These are phyloP conservation scores for Fragum fragum DNA, from an alignment of 2,888 invertebrate species.

Conservation along the genomic window DNA sequence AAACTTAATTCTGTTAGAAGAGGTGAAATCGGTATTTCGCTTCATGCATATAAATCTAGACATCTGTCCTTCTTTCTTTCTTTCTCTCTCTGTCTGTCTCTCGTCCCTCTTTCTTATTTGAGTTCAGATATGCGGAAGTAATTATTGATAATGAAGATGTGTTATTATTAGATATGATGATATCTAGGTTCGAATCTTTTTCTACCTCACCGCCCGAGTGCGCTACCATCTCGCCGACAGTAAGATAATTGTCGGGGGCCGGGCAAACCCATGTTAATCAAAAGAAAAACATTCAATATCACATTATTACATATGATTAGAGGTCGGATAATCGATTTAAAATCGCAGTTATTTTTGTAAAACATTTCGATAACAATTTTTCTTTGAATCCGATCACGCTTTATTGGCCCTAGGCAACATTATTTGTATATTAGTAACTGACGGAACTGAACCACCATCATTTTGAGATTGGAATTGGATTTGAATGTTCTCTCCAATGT, in stretches of 20 bases:
- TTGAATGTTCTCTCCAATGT: no score
- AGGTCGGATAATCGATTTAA: neutral
- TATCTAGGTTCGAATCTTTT: slow-evolving; percentile 24
- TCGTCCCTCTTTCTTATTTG: no score
- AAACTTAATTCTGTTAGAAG: neutral
- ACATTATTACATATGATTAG: slow-evolving; percentile 26
- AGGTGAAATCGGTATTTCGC: no score
- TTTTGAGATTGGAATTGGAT: no score
- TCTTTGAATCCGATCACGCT: slow-evolving; percentile 12
- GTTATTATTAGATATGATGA: slow-evolving; percentile 40
- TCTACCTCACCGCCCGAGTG: neutral
- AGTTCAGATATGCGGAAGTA: slow-evolving; percentile 32
- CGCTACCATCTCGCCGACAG: neutral
- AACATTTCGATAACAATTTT: slow-evolving; percentile 1
- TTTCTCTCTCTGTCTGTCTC: no score
- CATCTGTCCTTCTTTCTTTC: no score
- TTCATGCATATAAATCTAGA: no score
- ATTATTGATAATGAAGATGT: slow-evolving; percentile 27
- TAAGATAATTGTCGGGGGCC: slow-evolving; percentile 31
- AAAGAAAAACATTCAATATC: slow-evolving; percentile 37
- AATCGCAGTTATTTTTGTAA: neutral
- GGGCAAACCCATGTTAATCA: slow-evolving; percentile 41
- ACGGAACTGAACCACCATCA: no score
- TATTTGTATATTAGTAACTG: neutral
- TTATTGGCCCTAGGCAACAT: slow-evolving; percentile 7